Evolutionary conservation across 2,888 invertebrate genomes (phyloP).

Genomic region (Physocephala rufipes): DNA sequence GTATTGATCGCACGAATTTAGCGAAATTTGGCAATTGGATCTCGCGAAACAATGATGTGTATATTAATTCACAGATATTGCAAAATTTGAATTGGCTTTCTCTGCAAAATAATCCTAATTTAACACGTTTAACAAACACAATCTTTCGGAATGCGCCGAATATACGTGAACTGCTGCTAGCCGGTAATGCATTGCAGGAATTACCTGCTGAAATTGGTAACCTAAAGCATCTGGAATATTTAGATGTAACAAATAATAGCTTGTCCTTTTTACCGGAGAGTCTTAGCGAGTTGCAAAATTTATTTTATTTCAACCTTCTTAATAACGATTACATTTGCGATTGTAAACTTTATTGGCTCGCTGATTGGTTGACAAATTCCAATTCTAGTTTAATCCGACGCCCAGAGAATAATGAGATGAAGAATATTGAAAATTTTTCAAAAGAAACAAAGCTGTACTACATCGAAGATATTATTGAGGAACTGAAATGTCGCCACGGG

Average conservation of each 20-base stretch:
- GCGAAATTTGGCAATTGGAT: conserved; percentile 69
- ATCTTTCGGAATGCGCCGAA: conserved; percentile 72
- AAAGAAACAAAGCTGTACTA: conserved; percentile 40
- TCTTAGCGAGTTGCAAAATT: conserved; percentile 71
- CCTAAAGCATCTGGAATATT: conserved; percentile 68
- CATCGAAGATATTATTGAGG: conserved; percentile 65
- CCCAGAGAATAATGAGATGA: conserved; percentile 43
- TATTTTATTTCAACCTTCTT: conserved; percentile 74
- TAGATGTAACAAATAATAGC: conserved; percentile 78
- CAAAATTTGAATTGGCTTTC: conserved; percentile 72
- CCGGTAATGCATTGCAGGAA: conserved; percentile 73
- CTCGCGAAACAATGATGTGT: conserved; percentile 66
- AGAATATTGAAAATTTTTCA: conserved; percentile 57
- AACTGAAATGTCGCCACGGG: conserved; percentile 73
- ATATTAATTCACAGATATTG: conserved; percentile 63
- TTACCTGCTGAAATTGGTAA: conserved; percentile 65
- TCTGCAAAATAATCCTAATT: conserved; percentile 71
- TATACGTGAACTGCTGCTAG: conserved; percentile 74
- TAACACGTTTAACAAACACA: conserved; percentile 72
- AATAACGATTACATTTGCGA: conserved; percentile 88
- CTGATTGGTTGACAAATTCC: conserved; percentile 68
- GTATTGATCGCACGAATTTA: conserved; percentile 75
- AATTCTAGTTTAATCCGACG: conserved; percentile 46
- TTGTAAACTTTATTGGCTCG: conserved; percentile 84
- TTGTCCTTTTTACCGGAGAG: conserved; percentile 77